Base-by-base conservation (phyloP, 2,797 vertebrate genomes). In the Mionectes olivaceus region DNA sequence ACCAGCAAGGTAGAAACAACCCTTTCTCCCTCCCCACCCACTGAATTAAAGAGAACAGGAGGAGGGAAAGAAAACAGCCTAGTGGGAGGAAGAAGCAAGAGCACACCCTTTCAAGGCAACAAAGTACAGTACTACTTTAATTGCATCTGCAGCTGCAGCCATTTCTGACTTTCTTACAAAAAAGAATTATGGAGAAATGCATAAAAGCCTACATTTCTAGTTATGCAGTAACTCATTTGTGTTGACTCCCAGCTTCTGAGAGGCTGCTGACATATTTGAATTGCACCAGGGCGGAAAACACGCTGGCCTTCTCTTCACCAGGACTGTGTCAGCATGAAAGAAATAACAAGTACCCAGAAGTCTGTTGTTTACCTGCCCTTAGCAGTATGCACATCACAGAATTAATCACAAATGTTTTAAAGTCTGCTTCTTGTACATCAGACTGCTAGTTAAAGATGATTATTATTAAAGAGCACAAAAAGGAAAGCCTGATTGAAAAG, bases 1-100 rank as follows among this genome's bases (percentile, higher is more conserved):
- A 83, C 19, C 33, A 49, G 27, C 44, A 70, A 60, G 59, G 55
- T 56, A 93, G 71, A 93, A 94, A 93, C 52, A 95, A 87, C 23
- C 32, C 52, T 71, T 93, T 87, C 33, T n/a, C 55, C 35, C 56
- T 89, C 59, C 32, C 64, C 81, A 83, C 68, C 75, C 63, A 69
- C 0, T 47, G 37, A 90, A 76, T 89, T 53, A 78, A 81, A 71
- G 24, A 67, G 47, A 37, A 71, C 28, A 74, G 55, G 32, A 75
- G 57, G 37, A 83, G n/a, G 52, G 60, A 63, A 89, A 80, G 24
- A 74, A 87, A 78, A 32, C 28, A 55, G 63, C 8, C 18, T 5
- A 28, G 46, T 28, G 33, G 50, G 35, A 94, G n/a, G 65, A 88
- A 79, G 60, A 73, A 76, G 43, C 19, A 41, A 25, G 35, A 90